Evolutionary conservation across 2,797 vertebrate genomes (phyloP).

Genomic region (Amblyraja radiata): DNA sequence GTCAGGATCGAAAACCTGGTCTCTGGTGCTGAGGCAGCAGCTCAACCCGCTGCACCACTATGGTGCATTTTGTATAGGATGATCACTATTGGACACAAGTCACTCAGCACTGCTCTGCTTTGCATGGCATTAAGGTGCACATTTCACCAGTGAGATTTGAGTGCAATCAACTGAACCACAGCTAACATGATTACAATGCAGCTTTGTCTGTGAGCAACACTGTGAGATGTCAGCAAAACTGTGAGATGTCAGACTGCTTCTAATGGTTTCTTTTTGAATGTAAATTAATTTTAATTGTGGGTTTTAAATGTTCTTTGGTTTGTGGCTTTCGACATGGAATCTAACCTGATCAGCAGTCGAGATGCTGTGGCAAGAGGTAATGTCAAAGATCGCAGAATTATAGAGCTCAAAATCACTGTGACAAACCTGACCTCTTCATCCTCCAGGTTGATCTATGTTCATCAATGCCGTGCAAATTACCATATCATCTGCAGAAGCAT

Average conservation of each 20-base stretch:
- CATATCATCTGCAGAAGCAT: neutral
- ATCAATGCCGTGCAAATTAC: neutral
- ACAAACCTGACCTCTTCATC: neutral
- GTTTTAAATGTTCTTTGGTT: neutral
- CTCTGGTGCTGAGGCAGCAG: no score
- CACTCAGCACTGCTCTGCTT: no score
- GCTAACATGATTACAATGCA: neutral
- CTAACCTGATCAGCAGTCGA: neutral
- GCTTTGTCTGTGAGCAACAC: neutral
- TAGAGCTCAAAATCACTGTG: no score
- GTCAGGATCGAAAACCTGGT: no score
- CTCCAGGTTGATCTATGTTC: neutral
- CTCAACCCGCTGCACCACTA: no score
- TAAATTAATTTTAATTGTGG: neutral
- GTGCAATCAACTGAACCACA: neutral
- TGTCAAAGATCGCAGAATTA: no score
- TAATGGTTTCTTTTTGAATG: neutral
- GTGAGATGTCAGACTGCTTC: no score
- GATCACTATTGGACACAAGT: no score
- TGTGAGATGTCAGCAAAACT: no score
- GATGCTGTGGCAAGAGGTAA: neutral
- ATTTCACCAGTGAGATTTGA: neutral
- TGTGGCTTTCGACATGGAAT: neutral
- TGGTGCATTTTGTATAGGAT: no score
- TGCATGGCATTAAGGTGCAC: neutral